Evolutionary conservation across 1,140 invertebrate species (phyloP).

Genomic region (Drosophila santomea): DNA sequence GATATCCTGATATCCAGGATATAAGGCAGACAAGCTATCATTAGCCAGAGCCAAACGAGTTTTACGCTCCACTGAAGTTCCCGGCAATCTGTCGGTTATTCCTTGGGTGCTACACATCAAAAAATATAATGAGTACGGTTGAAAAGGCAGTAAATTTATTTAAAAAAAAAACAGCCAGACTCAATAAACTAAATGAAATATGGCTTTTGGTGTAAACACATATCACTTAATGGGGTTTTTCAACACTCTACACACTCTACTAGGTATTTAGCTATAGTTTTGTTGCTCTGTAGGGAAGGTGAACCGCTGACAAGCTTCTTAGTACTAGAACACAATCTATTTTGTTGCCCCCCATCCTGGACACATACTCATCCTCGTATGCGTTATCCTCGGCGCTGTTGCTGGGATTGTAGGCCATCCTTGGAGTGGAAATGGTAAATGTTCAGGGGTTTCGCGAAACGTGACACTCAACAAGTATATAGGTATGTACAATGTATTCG

Average conservation of each 20-base stretch:
- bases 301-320: slow-evolving; percentile 18
- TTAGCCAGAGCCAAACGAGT: slow-evolving; percentile 48
- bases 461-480: slow-evolving; percentile 40
- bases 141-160: too few species aligned
- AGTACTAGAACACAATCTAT: slow-evolving; percentile 24
- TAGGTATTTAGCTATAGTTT: neutral
- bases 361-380: slow-evolving; percentile 75
- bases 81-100: slow-evolving; percentile 34
- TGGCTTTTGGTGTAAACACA: neutral
- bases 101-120: slow-evolving; percentile 1
- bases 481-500: neutral
- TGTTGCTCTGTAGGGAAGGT: slow-evolving; percentile 21
- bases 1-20: slow-evolving; percentile 10
- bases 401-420: slow-evolving; percentile 70
- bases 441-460: slow-evolving; percentile 12
- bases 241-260: too few species aligned
- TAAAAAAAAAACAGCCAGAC: too few species aligned
- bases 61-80: slow-evolving; percentile 54
- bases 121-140: neutral
- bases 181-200: too few species aligned
- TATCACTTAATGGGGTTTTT: neutral
- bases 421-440: slow-evolving; percentile 3
- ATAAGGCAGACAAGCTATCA: slow-evolving; percentile 25
- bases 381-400: slow-evolving; percentile 67
- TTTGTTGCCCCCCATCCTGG: neutral